Conservation (phyloP, 2,797 vertebrate genomes). For the Lutjanus argentimaculatus region DNA sequence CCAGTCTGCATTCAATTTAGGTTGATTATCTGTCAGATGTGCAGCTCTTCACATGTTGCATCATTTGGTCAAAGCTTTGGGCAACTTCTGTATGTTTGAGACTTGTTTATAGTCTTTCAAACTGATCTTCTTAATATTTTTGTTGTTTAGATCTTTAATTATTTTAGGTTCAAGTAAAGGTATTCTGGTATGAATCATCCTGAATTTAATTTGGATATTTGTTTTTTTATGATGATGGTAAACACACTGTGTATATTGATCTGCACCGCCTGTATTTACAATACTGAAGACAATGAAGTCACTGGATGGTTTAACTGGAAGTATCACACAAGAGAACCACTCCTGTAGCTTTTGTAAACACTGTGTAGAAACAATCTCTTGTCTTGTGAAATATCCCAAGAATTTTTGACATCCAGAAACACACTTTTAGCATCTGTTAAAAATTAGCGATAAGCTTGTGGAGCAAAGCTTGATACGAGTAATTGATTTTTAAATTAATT, state of each 20-base stretch:
- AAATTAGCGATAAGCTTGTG: too few relatives aligned
- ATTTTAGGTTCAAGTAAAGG: too few relatives aligned
- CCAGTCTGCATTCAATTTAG: constrained; percentile 59
- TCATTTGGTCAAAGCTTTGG: constrained; percentile 17
- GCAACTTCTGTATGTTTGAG: neutral
- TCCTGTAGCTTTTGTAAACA: too few relatives aligned
- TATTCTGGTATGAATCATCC: neutral
- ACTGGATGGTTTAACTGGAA: neutral
- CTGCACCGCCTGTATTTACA: neutral
- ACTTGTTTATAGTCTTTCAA: neutral
- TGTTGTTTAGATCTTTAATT: neutral
- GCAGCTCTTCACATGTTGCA: constrained; percentile 54
- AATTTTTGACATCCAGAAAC: too few relatives aligned
- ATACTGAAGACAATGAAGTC: neutral
- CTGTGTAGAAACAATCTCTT: too few relatives aligned
- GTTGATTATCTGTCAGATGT: constrained; percentile 51
- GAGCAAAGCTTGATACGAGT: too few relatives aligned
- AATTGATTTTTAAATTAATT: too few relatives aligned
- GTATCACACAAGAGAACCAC: neutral
- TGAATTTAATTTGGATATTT: neutral
- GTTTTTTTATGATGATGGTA: neutral
- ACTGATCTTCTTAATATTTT: too few relatives aligned
- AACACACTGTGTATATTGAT: neutral
- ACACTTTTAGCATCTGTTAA: too few relatives aligned
- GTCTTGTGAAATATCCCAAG: too few relatives aligned